These are phyloP conservation scores for Thinocorus orbignyianus DNA, from an alignment of 2,113 vertebrate species.

Conservation along the genomic window DNA sequence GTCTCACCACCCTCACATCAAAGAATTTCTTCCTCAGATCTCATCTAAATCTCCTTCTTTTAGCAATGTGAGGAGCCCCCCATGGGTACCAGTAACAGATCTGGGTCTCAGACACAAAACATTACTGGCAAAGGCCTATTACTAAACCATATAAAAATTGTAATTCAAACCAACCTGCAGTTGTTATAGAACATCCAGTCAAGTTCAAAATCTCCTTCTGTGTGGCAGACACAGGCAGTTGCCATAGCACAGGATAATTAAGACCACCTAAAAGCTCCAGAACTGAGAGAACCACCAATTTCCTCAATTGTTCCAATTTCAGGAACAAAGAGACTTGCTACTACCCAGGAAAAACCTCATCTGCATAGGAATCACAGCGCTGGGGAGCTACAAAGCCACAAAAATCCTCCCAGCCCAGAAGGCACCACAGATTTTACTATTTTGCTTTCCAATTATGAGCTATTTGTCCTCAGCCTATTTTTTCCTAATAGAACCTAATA, in stretches of 20 bases:
- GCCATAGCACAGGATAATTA: background rate
- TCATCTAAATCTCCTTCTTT: background rate
- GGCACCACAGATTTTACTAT: background rate
- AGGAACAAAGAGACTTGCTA: background rate
- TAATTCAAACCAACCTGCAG: background rate
- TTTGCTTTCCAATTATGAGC: background rate
- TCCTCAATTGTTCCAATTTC: too few species aligned
- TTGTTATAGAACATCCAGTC: background rate
- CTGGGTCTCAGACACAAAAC: background rate
- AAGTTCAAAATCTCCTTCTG: background rate
- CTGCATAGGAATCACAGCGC: background rate
- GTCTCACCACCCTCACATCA: too few species aligned
- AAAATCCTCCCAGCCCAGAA: background rate
- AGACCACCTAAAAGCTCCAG: slow-evolving; percentile 6
- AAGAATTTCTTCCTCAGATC: too few species aligned
- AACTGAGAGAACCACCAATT: background rate
- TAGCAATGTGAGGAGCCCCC: background rate
- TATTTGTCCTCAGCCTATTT: background rate
- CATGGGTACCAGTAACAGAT: fast-evolving
- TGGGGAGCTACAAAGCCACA: background rate
- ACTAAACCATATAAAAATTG: background rate
- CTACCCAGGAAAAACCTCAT: background rate
- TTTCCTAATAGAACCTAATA: background rate
- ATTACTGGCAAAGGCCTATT: background rate
- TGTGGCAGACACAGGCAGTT: background rate